A percentile compares a stretch with the other conserved stretches of the same genome.
These are phyloP conservation scores for Bubo blakistoni DNA, from an alignment of 2,113 vertebrate species.

Conservation along the genomic window DNA sequence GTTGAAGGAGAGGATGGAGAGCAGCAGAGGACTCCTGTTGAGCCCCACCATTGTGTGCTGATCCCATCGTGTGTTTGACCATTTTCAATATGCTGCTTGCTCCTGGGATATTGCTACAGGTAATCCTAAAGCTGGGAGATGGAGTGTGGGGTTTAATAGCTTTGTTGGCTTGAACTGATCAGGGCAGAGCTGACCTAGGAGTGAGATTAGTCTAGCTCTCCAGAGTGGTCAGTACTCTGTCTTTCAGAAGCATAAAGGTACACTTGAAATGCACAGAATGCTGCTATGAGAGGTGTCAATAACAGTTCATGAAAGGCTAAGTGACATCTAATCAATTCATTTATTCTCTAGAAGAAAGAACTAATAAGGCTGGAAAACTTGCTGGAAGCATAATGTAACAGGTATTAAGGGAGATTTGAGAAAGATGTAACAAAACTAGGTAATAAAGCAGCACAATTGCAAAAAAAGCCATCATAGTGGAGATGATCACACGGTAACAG, in stretches of 20 bases:
- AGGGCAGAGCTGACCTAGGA: not conserved
- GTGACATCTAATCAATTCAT: not conserved
- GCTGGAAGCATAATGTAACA: not conserved
- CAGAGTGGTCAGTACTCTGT: not conserved
- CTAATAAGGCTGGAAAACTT: not conserved
- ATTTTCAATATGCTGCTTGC: not conserved
- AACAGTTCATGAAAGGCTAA: not conserved
- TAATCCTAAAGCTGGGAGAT: not conserved
- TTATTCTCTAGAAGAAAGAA: not conserved
- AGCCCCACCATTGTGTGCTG: not conserved
- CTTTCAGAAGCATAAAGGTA: not conserved
- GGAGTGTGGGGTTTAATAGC: not conserved
- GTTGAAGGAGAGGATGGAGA: not conserved
- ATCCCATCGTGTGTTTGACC: accelerated
- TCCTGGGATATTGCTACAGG: not conserved
- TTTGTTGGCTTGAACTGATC: not conserved
- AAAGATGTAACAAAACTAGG: not conserved
- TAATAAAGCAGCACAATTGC: not conserved
- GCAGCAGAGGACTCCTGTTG: not conserved
- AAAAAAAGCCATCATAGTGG: not conserved
- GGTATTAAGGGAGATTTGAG: not conserved
- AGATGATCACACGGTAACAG: not conserved
- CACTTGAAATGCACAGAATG: not conserved
- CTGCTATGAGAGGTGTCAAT: not conserved
- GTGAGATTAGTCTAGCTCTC: not conserved